Evolutionary conservation across 2,888 invertebrate genomes (phyloP).

Genomic region (Drosophila mettleri): DNA sequence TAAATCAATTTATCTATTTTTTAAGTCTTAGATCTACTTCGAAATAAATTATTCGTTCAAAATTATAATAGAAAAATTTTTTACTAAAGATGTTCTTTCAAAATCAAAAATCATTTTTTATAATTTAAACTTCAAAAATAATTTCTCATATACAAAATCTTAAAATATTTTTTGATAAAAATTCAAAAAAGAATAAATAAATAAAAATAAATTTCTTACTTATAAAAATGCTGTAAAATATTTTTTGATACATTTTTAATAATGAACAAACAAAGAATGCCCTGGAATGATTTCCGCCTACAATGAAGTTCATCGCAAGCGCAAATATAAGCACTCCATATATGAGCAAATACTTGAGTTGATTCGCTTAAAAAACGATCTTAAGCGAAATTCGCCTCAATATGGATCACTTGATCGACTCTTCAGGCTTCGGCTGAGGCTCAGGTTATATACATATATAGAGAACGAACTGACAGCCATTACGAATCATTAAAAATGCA

Average conservation of each 20-base stretch:
- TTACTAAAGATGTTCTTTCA: too few relatives aligned
- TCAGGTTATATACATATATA: conserved; percentile 1
- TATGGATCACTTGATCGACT: conserved; percentile 42
- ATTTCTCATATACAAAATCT: too few relatives aligned
- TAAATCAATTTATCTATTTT: too few relatives aligned
- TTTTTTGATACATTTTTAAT: background rate
- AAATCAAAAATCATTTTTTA: background rate
- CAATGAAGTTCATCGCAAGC: background rate
- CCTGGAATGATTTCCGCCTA: background rate
- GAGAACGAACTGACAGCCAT: conserved; percentile 53
- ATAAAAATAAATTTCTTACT: too few relatives aligned
- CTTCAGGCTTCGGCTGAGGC: conserved; percentile 10
- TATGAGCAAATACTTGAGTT: conserved; percentile 7
- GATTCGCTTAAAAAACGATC: conserved; percentile 11
- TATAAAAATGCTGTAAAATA: background rate
- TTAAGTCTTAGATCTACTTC: too few relatives aligned
- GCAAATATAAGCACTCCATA: conserved; percentile 5
- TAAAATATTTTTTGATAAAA: too few relatives aligned
- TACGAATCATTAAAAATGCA: conserved; percentile 60
- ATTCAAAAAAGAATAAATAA: too few relatives aligned
- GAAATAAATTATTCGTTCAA: background rate
- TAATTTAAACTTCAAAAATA: too few relatives aligned
- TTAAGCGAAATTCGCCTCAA: conserved; percentile 31
- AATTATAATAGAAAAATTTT: background rate
- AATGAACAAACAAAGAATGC: background rate